Evolutionary conservation across 2,888 invertebrate genomes (phyloP), one percentile per base, ranked within the genome.

Genomic region (Caenorhabditis japonica): DNA sequence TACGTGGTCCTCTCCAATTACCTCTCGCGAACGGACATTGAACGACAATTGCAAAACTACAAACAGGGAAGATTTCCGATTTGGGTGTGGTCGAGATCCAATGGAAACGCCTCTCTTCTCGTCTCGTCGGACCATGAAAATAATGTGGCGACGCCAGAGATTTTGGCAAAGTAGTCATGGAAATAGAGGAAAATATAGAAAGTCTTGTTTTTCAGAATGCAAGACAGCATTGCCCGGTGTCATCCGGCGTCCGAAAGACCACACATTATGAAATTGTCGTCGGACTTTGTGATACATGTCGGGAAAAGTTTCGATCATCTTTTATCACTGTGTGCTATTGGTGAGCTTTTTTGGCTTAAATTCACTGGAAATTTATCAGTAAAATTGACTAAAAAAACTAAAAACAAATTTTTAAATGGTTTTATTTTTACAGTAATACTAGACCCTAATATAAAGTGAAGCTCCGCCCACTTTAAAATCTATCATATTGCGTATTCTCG

Each of bases 51-150:
- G 19, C 73, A 68, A 23, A 27, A 70, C 39, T 76, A 60, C 38
- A 74, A 64, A 27, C 56, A 41, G 10, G 77, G 80, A 5, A 52
- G 80, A 27, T 62, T 80, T 33, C 80, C 80, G 25, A 55, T 75
- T 34, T 75, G 75, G 75, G 61, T 61, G 12, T 75, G 70, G 70
- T 64, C 64, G 4, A 34, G 56, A 46, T 10, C 53, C 13, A 46
- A 52, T 25, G 55, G 64, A 53, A 52, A 61, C 36, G 43, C 66
- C 1, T 27, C 64, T 33, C 38, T 75, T 3, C 41, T 75, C 34
- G 38, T 75, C 10, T 59, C 62, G 13, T 47, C 70, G 3, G 60
- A 64, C 12, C 64, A 60, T 43, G 75, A 75, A 33, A 44, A 58
- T 4, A 70, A 75, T 36, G 8, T 75, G 0, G 64, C 62, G 30